A percentile compares a stretch with the other conserved stretches of the same genome.
Conservation (phyloP, 2,113 vertebrate species). For the Cyanocitta stelleri region DNA sequence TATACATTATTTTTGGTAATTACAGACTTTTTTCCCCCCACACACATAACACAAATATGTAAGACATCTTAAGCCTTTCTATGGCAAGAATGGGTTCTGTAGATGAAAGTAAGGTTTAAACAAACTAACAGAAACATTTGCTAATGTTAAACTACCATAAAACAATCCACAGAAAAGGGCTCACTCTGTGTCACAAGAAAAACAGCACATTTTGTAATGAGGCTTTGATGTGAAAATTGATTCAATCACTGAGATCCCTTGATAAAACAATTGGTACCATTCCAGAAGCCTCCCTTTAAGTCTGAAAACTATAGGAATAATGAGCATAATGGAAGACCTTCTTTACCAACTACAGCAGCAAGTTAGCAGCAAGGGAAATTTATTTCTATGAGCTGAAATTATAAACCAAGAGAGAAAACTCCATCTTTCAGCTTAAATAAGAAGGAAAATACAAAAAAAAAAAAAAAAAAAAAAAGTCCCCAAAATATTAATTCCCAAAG, state of each 20-base stretch:
- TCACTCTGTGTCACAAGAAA: neutral
- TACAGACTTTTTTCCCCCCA: neutral
- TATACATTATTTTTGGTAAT: neutral
- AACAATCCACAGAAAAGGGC: neutral
- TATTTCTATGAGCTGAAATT: neutral
- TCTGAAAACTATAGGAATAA: neutral
- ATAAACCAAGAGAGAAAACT: neutral
- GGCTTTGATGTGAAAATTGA: neutral
- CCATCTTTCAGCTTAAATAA: neutral
- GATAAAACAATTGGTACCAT: neutral
- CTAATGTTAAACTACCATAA: neutral
- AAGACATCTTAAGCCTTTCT: neutral
- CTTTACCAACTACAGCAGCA: neutral
- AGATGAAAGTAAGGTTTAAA: neutral
- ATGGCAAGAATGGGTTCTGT: neutral
- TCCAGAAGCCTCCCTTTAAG: neutral
- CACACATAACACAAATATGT: neutral
- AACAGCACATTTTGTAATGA: accelerated
- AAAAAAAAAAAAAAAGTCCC: neutral
- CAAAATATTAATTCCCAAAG: neutral
- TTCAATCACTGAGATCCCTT: neutral
- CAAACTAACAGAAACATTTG: neutral
- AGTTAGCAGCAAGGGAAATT: neutral
- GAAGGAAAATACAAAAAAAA: neutral
- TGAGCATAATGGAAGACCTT: neutral